Base-by-base conservation (phyloP, 2,888 invertebrate genomes). In the Cecidostiba fungosa region DNA sequence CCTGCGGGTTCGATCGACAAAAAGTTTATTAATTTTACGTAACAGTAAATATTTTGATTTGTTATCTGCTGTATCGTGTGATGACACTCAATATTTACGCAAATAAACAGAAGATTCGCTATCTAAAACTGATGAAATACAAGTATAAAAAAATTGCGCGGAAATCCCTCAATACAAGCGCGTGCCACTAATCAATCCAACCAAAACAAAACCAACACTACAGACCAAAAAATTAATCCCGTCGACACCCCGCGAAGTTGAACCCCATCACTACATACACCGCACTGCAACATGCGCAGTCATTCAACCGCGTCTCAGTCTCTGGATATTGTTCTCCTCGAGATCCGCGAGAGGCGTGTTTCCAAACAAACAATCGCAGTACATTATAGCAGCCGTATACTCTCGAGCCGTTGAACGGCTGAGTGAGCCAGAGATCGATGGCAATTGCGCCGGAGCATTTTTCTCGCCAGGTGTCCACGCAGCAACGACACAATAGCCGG, bases 361-460 rank as follows among this genome's bases (percentile, higher is more conserved):
- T 90, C 86, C 91, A 91, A 91, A 91, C 92, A 92, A 90, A 90
- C 89, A 85, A 87, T 70, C 77, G 79, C 81, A 6, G 72, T 29
- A 54, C 32, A 36, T 39, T 29, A 66, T 73, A 47, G 54, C 19
- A 50, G 19, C 14, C 14, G 50, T 16, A 3, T 14, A 16, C 54
- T 59, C n/a, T 59, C 54, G 54, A 59, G 70, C n/a, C 32, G 47
- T 29, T 12, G n/a, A 69, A 86, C 86, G 79, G 79, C 32, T 76
- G 84, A 85, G 59, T 26, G 82, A 72, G 23, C 29, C 43, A 32
- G 72, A 85, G 86, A 89, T 89, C 88, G 87, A 43, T 82, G 84
- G 85, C 85, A 89, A 91, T 91, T 91, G 92, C 87, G 90, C 90
- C n/a, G n/a, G 90, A 86, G 90, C 91, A 59, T 59, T 59, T 90